Base-by-base conservation (phyloP, 2,797 vertebrate genomes). In the Harpagifer antarcticus region DNA sequence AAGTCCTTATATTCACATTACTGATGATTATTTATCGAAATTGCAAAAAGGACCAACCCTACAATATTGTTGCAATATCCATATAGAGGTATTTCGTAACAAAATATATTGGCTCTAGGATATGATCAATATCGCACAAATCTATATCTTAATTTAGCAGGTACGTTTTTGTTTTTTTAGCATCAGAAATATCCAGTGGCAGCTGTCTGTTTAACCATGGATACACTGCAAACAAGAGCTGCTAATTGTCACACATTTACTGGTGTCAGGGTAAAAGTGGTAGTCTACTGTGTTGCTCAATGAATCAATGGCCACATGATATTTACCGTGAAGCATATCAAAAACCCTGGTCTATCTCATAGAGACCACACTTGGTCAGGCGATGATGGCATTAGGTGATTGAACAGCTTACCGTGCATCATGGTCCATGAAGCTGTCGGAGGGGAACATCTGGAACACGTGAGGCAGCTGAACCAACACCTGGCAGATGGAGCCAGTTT, bases 381-480 rank as follows among this genome's bases (percentile, higher is more conserved):
- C 20, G 33, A 48, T 23, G 44, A 42, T 2, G 10, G 23, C 12
- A 2, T 14, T 14, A 31, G 19, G 19, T 44, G 17, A 49, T 44
- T 60, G 43, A 62, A 16, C 56, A 61, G 2, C 74, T 87, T 92
- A 98, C 98, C 98, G 96, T 59, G 94, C 80, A 43, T 99, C 96
- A 4, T 96, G 92, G 20, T 97, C 94, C 70, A 95, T 80, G 43
- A 95, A 88, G 81, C 87, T 96, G 81, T 96, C 93, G 1, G 93
- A 91, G 47, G 95, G 91, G 56, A 99, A 93, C 84, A 96, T 96
- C 90, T 97, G 97, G 83, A 99, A 99, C 56, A 99, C 96, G 0
- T 99, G 98, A 17, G 98, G 98, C 78, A 99, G 94, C 92, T 99
- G 98, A 65, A 97, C 96, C 82, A 97, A 68, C 53, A 99, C 95